Evolutionary conservation across 2,797 vertebrate species (phyloP).

Genomic region (Iguana delicatissima): DNA sequence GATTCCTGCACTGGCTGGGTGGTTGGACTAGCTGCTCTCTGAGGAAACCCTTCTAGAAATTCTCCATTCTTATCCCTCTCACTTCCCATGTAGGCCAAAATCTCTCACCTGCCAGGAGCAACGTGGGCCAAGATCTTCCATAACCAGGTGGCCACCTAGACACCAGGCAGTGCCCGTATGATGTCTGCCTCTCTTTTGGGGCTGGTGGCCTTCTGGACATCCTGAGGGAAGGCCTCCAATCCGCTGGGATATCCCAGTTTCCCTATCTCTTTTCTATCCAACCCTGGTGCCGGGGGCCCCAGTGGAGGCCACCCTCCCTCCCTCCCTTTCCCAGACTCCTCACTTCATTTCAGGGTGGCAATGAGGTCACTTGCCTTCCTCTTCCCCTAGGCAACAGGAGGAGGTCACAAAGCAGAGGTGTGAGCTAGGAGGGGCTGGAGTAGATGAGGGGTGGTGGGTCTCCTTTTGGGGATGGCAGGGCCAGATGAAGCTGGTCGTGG

Average conservation of each 20-base stretch:
- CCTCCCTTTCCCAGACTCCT: too few species aligned
- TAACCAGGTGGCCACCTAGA: neutral
- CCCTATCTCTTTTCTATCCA: too few species aligned
- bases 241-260: neutral
- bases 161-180: neutral
- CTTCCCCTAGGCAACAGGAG: neutral
- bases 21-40: too few species aligned
- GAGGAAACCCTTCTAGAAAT: too few species aligned
- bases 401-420: slow-evolving; percentile 8
- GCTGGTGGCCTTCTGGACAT: neutral
- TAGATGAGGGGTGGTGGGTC: neutral
- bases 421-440: neutral
- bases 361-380: neutral
- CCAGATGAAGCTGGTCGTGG: too few species aligned
- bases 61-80: too few species aligned
- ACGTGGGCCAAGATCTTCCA: neutral
- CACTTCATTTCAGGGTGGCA: too few species aligned
- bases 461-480: too few species aligned
- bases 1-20: too few species aligned
- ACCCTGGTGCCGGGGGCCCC: too few species aligned
- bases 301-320: too few species aligned
- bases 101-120: slow-evolving; percentile 4
- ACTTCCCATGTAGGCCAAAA: too few species aligned
- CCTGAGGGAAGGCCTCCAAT: neutral
- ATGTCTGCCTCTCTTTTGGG: neutral